Conservation (phyloP, 2,113 vertebrate species). For the Xenopus laevis region DNA sequence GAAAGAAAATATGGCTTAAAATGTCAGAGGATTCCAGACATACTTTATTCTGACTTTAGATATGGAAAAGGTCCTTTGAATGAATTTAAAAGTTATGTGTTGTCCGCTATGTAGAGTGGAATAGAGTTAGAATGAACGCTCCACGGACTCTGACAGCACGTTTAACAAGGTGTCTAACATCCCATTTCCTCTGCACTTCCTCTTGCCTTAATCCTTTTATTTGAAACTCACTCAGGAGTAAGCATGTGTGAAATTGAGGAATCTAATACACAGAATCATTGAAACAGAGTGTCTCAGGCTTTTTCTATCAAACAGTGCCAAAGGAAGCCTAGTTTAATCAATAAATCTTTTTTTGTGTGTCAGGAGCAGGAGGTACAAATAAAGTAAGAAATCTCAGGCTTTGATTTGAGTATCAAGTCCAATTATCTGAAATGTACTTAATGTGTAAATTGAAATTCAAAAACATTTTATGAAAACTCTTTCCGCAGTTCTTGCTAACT, state of each 20-base stretch:
- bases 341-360: constrained; percentile 56
- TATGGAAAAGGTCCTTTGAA: constrained; percentile 25
- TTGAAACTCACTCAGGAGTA: constrained; percentile 93
- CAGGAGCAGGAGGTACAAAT: constrained; percentile 46
- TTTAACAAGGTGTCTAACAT: constrained; percentile 92
- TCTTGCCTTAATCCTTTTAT: constrained; percentile 93
- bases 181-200: constrained; percentile 87
- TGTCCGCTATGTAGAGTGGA: constrained; percentile 68
- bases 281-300: constrained; percentile 63
- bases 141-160: constrained; percentile 80
- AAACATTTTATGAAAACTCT: not conserved
- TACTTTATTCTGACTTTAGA: not conserved
- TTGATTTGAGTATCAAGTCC: not conserved
- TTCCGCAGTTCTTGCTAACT: not conserved
- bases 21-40: too few relatives aligned
- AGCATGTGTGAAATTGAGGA: constrained; percentile 98
- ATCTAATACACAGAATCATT: constrained; percentile 77
- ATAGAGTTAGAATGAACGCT: constrained; percentile 83
- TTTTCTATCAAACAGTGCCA: constrained; percentile 63
- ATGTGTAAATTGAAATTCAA: not conserved
- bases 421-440: not conserved
- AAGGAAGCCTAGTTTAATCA: constrained; percentile 59
- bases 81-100: constrained; percentile 67
- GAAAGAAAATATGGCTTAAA: too few relatives aligned
- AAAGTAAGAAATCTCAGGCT: constrained; percentile 44